Conservation (phyloP, 2,888 invertebrate genomes). For the Ennomos fuscantarius region DNA sequence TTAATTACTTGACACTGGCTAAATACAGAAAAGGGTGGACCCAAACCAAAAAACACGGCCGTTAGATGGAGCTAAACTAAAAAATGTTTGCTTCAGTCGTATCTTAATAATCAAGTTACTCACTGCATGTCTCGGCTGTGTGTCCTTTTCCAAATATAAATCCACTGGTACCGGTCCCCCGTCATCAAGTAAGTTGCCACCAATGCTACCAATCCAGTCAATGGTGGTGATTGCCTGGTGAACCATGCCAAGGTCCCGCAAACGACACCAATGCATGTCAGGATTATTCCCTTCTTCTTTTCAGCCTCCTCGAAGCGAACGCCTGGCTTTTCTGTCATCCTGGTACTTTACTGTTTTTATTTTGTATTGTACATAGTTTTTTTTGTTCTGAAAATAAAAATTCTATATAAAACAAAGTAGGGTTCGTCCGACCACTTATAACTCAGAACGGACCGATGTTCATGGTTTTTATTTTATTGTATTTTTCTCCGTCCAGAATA, state of each 20-base stretch:
- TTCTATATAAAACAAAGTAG: too few species aligned
- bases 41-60: too few species aligned
- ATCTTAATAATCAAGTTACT: conserved; percentile 49
- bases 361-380: conserved; percentile 45
- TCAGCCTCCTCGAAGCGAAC: conserved; percentile 78
- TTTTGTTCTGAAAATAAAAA: conserved; percentile 11
- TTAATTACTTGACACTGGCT: too few species aligned
- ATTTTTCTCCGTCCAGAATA: too few species aligned
- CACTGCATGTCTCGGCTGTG: conserved; percentile 70
- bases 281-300: conserved; percentile 55
- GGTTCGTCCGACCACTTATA: too few species aligned
- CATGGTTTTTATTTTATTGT: too few species aligned
- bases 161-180: conserved; percentile 78
- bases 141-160: conserved; percentile 78
- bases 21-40: too few species aligned
- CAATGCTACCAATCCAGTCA: conserved; percentile 55
- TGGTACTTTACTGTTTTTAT: conserved; percentile 64
- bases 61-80: too few species aligned
- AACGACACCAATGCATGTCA: conserved; percentile 53
- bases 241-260: conserved; percentile 60
- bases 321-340: conserved; percentile 74
- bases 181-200: conserved; percentile 69
- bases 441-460: too few species aligned
- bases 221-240: conserved; percentile 49
- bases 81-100: too few species aligned